These are phyloP conservation scores for Ferrisia virgata DNA, from an alignment of 2,888 invertebrate genomes.

Conservation along the genomic window DNA sequence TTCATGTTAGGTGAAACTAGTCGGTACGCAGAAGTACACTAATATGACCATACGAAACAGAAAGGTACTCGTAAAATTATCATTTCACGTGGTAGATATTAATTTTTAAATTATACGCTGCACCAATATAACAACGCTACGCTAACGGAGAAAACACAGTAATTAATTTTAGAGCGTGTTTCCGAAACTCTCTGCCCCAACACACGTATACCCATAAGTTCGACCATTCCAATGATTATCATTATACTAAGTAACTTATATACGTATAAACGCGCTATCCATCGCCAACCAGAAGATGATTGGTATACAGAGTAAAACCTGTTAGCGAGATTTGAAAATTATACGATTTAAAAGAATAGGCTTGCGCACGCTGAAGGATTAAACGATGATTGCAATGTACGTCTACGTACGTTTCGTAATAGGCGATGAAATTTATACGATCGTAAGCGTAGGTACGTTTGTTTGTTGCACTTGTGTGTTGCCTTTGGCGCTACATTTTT, in stretches of 20 bases:
- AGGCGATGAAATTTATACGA: background rate
- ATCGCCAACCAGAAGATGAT: background rate
- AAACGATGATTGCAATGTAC: background rate
- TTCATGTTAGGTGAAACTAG: too few species aligned
- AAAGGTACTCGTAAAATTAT: background rate
- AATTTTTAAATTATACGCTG: conserved; percentile 23
- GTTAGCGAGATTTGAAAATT: conserved; percentile 22
- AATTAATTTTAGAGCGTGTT: conserved; percentile 25
- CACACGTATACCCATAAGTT: background rate
- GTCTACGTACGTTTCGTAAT: background rate
- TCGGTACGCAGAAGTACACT: background rate
- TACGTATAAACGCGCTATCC: background rate
- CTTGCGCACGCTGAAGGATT: background rate
- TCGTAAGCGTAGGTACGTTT: background rate
- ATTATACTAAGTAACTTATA: too few species aligned
- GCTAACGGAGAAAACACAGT: background rate
- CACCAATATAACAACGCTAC: background rate
- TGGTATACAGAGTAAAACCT: background rate
- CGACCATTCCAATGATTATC: background rate
- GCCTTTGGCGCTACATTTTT: background rate
- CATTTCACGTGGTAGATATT: conserved; percentile 19
- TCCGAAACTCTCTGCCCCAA: background rate
- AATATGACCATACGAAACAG: background rate
- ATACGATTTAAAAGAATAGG: background rate
- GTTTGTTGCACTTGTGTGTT: too few species aligned